These are phyloP conservation scores for Vidua chalybeata DNA, from an alignment of 2,113 vertebrate species.

Conservation along the genomic window DNA sequence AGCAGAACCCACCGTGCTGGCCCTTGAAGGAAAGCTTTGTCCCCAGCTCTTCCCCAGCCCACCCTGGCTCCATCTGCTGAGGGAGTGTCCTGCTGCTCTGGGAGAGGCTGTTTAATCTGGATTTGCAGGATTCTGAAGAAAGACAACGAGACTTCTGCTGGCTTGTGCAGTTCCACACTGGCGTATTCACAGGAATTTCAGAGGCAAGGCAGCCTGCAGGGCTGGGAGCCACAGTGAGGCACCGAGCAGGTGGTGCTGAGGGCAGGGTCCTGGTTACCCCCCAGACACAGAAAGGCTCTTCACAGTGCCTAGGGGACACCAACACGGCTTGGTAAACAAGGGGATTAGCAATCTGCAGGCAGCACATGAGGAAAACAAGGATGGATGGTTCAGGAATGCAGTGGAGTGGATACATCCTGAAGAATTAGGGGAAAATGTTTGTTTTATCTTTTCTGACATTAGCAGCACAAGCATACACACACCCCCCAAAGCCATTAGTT, in stretches of 20 bases:
- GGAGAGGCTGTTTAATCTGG: fast-evolving
- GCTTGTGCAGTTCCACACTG: neutral
- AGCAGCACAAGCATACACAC: neutral
- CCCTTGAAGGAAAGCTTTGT: neutral
- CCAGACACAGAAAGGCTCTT: neutral
- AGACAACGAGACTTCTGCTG: neutral
- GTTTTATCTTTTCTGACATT: neutral
- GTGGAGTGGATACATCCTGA: neutral
- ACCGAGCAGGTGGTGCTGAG: neutral
- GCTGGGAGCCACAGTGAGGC: neutral
- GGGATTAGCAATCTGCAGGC: neutral
- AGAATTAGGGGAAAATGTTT: neutral
- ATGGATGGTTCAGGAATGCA: neutral
- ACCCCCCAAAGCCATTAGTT: neutral
- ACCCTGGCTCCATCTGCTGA: fast-evolving
- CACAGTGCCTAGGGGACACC: neutral
- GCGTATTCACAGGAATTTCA: neutral
- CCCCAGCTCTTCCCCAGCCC: neutral
- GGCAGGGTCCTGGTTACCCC: neutral
- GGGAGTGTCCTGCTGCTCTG: neutral
- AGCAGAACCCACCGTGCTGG: neutral
- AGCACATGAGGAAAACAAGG: neutral
- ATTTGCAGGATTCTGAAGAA: neutral
- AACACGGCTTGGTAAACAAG: fast-evolving
- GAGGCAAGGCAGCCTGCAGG: neutral